Base-by-base conservation (phyloP, 37 sponge, comb jelly and placozoan genomes). In the Halisarca cf. caerulea region DNA sequence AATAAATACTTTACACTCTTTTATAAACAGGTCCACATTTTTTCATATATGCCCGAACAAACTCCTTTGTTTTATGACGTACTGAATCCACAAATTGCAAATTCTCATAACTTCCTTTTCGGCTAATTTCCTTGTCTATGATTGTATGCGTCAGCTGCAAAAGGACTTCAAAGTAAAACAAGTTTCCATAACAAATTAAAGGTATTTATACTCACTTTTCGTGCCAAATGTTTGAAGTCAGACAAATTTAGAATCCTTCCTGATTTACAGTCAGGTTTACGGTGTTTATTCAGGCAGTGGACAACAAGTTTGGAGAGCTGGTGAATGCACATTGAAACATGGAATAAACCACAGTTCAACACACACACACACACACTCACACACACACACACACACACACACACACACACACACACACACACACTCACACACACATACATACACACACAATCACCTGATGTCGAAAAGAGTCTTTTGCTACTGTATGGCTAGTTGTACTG, bases 151-250 rank as follows among this genome's bases (percentile, higher is more conserved):
- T 96, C 71, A 98, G 75, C 98, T 97, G 80, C 24, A 79, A n/a
- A 24, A 11, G 82, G 14, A 24, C 60, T n/a, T n/a, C n/a, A n/a
- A n/a, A n/a, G n/a, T n/a, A n/a, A n/a, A n/a, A n/a, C n/a, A n/a
- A n/a, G n/a, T n/a, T 62, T 62, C 25, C 64, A 23, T 7, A 80
- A 33, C n/a, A 38, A 53, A 58, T 7, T 55, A 51, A 45, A 28
- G 38, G 1, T 32, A 51, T 34, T 27, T 15, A 8, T 6, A 30
- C 55, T 60, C n/a, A 81, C 82, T 93, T 95, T 99, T 32, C 97
- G 82, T 28, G 99, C 99, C 17, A 99, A 59, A 58, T 96, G 86
- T 80, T 99, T 99, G 85, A 99, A 99, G 80, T 99, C 99, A 25
- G 88, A 90, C 5, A 88, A 77, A 85, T 86, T 90, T 24, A 91